These are phyloP conservation scores for Tragelaphus eurycerus DNA, from an alignment of 2,797 vertebrate species.

Conservation along the genomic window DNA sequence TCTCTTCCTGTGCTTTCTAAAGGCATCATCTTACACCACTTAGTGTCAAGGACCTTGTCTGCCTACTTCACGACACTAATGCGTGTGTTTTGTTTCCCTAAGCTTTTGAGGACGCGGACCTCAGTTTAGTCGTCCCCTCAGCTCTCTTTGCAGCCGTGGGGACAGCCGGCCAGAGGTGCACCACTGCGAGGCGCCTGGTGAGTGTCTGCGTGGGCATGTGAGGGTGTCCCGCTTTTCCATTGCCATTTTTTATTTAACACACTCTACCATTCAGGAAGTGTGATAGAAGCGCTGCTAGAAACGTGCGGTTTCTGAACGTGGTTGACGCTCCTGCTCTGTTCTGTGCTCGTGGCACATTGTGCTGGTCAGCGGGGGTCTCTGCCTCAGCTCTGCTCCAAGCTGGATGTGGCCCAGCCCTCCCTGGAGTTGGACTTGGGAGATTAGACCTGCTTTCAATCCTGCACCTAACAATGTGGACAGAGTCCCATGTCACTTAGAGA, in stretches of 20 bases:
- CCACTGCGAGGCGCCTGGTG: slow-evolving; percentile 93
- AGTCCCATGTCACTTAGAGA: background rate
- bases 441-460: background rate
- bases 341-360: background rate
- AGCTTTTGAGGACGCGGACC: slow-evolving; percentile 97
- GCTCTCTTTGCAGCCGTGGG: slow-evolving; percentile 95
- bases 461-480: background rate
- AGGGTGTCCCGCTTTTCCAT: background rate
- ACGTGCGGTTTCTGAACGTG: background rate
- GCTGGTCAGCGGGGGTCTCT: background rate
- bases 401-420: background rate
- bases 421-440: background rate
- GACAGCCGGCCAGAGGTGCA: slow-evolving; percentile 97
- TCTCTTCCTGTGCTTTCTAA: background rate
- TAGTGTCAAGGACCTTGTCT: background rate
- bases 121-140: slow-evolving; percentile 93
- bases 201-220: slow-evolving; percentile 30
- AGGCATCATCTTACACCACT: background rate
- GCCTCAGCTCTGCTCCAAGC: background rate
- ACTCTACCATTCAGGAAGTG: background rate
- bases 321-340: background rate
- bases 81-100: background rate
- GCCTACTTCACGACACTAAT: background rate
- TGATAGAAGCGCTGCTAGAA: background rate
- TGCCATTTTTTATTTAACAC: background rate